These are phyloP conservation scores for Leptopilina boulardi DNA, from an alignment of 1,140 invertebrate genomes.

Conservation along the genomic window DNA sequence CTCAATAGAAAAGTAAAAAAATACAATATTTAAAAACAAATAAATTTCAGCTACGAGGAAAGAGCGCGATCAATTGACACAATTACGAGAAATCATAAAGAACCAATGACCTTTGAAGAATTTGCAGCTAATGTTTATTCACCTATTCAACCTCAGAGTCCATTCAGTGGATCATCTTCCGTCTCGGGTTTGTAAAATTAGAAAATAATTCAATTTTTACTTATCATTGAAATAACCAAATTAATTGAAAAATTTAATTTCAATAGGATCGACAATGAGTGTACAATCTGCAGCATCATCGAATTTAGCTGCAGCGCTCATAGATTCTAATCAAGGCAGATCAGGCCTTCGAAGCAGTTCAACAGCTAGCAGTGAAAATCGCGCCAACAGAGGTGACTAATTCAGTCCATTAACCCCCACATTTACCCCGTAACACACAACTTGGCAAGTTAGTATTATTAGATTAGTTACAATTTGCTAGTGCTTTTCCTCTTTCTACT, in stretches of 20 bases:
- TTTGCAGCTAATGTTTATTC: slow-evolving; percentile 91
- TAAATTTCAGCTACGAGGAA: slow-evolving; percentile 90
- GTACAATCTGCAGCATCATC: slow-evolving; percentile 73
- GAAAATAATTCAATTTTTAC: slow-evolving; percentile 4
- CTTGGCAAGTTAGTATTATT: slow-evolving; percentile 65
- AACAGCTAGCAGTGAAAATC: slow-evolving; percentile 69
- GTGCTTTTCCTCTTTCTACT: slow-evolving; percentile 25
- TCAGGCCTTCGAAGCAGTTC: slow-evolving; percentile 68
- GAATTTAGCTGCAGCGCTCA: slow-evolving; percentile 76
- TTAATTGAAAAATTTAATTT: slow-evolving; percentile 20
- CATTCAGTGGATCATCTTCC: slow-evolving; percentile 73
- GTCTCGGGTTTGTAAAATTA: slow-evolving; percentile 67
- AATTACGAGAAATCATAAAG: slow-evolving; percentile 92
- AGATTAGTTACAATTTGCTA: slow-evolving; percentile 45
- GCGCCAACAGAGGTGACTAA: slow-evolving; percentile 74
- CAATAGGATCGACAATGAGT: slow-evolving; percentile 71
- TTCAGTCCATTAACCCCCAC: slow-evolving; percentile 64
- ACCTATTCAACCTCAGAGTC: slow-evolving; percentile 80
- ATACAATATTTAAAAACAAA: neutral
- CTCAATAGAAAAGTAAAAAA: neutral
- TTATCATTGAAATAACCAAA: slow-evolving; percentile 16
- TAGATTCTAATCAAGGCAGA: slow-evolving; percentile 75
- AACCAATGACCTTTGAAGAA: slow-evolving; percentile 93
- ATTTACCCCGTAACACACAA: slow-evolving; percentile 63
- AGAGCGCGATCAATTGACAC: slow-evolving; percentile 90